phyloP scores from a whole-genome alignment of 2,113 vertebrate species.

The Lamprologus callipterus region DNA sequence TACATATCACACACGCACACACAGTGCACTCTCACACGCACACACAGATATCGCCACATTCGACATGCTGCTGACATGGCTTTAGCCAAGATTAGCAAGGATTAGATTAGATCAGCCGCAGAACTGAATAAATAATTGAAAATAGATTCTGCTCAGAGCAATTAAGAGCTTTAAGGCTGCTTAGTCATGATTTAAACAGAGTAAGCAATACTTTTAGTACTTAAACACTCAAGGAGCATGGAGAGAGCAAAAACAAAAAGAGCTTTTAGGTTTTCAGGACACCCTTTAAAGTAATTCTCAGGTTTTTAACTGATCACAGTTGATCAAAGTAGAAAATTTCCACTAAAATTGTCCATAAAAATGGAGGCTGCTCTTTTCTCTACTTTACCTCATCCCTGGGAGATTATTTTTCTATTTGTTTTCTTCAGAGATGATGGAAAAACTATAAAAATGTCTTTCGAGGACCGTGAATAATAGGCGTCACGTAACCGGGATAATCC shows the following conservation, averaged over 20 bases:
- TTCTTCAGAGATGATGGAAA: background rate
- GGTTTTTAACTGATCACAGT: background rate
- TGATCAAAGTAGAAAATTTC: background rate
- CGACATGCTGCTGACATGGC: conserved; percentile 36
- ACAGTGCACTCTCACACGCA: background rate
- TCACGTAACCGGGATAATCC: background rate
- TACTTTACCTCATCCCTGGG: background rate
- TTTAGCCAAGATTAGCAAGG: conserved; percentile 57
- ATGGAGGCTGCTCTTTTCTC: background rate
- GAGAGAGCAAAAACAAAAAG: background rate
- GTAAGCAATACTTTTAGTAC: background rate
- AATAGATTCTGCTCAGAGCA: conserved; percentile 30
- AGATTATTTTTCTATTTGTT: background rate
- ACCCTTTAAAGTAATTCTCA: background rate
- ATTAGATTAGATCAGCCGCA: conserved; percentile 61
- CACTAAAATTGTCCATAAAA: background rate
- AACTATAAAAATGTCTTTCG: background rate
- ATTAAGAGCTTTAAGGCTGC: conserved; percentile 24
- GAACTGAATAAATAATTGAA: conserved; percentile 56
- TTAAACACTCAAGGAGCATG: background rate
- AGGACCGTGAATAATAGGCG: background rate
- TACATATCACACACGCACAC: background rate
- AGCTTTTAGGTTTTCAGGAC: background rate
- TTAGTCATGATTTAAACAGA: conserved; percentile 7
- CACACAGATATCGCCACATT: background rate